A percentile compares a stretch with the other conserved stretches of the same genome.
phyloP scores from a whole-genome alignment of 2,888 invertebrate species.

The Ariolimax columbianus region DNA sequence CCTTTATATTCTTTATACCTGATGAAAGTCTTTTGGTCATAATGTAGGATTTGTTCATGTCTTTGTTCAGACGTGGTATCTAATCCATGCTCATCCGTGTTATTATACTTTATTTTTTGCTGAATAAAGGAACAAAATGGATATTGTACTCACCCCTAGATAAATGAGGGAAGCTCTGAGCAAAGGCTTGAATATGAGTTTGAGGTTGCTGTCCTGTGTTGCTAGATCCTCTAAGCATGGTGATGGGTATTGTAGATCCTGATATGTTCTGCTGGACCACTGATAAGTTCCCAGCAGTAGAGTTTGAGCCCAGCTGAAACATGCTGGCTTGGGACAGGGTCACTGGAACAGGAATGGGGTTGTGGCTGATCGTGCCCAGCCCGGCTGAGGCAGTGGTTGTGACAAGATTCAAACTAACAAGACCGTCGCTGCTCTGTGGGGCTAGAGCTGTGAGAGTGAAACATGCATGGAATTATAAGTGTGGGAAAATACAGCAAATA shows the following conservation, averaged over 20 bases:
- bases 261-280: slow-evolving; percentile 30
- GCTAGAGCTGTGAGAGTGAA: slow-evolving; percentile 7
- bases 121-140: too few relatives aligned
- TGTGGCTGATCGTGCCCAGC: slow-evolving; percentile 19
- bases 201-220: slow-evolving; percentile 3
- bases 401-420: slow-evolving; percentile 42
- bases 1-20: too few relatives aligned
- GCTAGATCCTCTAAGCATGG: slow-evolving; percentile 35
- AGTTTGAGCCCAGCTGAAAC: slow-evolving; percentile 37
- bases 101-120: too few relatives aligned
- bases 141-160: slow-evolving; percentile 37
- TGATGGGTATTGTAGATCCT: slow-evolving; percentile 39
- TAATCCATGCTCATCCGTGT: too few relatives aligned
- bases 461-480: too few relatives aligned
- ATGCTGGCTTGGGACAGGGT: slow-evolving; percentile 39
- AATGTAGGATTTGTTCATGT: too few relatives aligned
- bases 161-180: slow-evolving; percentile 36
- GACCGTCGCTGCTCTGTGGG: slow-evolving; percentile 8
- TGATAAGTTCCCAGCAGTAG: slow-evolving; percentile 28
- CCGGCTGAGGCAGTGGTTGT: slow-evolving; percentile 31
- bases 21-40: too few relatives aligned
- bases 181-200: slow-evolving; percentile 42
- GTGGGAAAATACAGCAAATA: too few relatives aligned
- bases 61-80: too few relatives aligned
- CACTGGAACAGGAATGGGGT: slow-evolving; percentile 39